Base-by-base conservation (phyloP, 35 echinoderm and acorn worm species). In the Amphiura filiformis region DNA sequence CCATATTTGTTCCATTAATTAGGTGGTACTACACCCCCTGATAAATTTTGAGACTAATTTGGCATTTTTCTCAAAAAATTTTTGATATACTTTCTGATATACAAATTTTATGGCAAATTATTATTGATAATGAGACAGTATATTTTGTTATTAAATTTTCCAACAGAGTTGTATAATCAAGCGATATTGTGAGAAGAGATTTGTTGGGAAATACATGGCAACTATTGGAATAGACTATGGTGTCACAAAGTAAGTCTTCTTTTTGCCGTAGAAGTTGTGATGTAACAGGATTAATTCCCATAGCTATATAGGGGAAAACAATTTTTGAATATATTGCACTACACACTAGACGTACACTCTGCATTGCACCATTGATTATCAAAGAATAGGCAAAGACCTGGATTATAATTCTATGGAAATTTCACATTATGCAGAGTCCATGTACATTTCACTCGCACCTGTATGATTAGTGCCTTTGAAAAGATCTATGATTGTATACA, bases 151-250 rank as follows among this genome's bases (percentile, higher is more conserved):
- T 35, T 86, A 0, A 26, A 15, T 38, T 77, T 39, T 0, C 15
- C 57, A 82, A 26, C 86, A 97, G 96, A 98, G 96, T 77, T 98
- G 96, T 82, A 94, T 98, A 39, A 98, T 98, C 31, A 98, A 98
- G 87, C 76, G 96, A 81, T 98, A 98, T 42, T 98, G 96, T 94
- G 96, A 98, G 83, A 98, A 98, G 75, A 89, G 96, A 47, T 94
- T 98, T 92, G 96, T 98, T 52, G 92, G 84, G 89, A 98, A 98
- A 65, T 98, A 98, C 78, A 78, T 98, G 49, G 87, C 96, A 33
- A 98, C 96, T 15, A 98, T 98, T 79, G 96, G 96, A 31, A 98
- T 98, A 38, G 96, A 98, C 82, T 98, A 98, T 81, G 96, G 96
- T 64, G 96, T 98, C 4, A 98, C 96, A 65, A 98, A 98, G 94